Conservation (phyloP, 2,113 vertebrate genomes). For the Epinephelus lanceolatus region DNA sequence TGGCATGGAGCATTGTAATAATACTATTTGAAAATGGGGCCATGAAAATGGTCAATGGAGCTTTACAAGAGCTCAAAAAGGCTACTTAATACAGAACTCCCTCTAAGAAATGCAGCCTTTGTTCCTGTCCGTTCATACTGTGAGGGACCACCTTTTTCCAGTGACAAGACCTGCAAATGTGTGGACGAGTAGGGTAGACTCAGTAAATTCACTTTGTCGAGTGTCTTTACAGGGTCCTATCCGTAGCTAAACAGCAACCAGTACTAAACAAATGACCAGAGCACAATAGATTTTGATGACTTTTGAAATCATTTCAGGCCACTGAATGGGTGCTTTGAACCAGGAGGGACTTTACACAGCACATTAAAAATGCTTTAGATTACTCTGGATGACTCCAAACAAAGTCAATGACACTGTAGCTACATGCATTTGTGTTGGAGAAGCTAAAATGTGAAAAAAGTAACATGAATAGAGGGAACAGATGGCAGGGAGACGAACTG, state of each 20-base stretch:
- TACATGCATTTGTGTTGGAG: background rate
- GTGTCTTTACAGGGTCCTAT: background rate
- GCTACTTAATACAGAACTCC: background rate
- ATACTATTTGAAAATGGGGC: background rate
- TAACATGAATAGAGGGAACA: slow-evolving; percentile 4
- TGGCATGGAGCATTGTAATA: too few relatives aligned
- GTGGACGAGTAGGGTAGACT: background rate
- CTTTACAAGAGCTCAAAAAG: background rate
- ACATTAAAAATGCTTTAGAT: background rate
- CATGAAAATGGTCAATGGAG: background rate
- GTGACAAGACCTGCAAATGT: background rate
- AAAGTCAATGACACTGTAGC: too few relatives aligned
- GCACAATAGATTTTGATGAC: background rate
- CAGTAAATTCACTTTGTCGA: background rate
- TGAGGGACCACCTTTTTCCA: background rate
- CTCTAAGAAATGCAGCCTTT: background rate
- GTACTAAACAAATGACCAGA: background rate
- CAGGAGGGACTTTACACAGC: background rate
- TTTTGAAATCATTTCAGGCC: background rate
- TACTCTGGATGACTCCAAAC: background rate
- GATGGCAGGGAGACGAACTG: slow-evolving; percentile 28
- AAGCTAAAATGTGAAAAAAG: background rate
- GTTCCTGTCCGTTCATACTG: background rate
- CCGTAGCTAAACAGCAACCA: too few relatives aligned
- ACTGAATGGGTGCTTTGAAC: background rate